Evolutionary conservation across 2,113 vertebrate genomes (phyloP).

Genomic region (Clarias gariepinus): DNA sequence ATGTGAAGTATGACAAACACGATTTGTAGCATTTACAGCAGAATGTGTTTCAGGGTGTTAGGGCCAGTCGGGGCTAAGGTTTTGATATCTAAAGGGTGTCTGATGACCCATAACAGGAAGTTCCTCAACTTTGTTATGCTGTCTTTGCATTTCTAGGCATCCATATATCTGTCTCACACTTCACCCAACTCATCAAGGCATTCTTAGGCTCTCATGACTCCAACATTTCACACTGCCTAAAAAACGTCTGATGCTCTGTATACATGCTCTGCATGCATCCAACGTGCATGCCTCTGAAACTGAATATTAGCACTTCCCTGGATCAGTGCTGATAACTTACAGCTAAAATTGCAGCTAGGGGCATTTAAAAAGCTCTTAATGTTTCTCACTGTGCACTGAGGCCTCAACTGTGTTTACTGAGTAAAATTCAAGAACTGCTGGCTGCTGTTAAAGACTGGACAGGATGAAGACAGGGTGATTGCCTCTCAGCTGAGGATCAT

Average conservation of each 20-base stretch:
- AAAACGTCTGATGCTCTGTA: slow-evolving; percentile 2
- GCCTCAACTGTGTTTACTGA: slow-evolving; percentile 41
- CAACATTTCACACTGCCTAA: slow-evolving; percentile 27
- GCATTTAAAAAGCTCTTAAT: slow-evolving; percentile 27
- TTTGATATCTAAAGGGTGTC: not conserved
- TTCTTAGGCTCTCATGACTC: slow-evolving; percentile 20
- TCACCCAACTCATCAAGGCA: slow-evolving; percentile 53
- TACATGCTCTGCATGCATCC: slow-evolving; percentile 6
- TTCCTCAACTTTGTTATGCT: slow-evolving; percentile 54
- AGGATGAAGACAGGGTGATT: slow-evolving; percentile 59
- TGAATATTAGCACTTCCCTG: slow-evolving; percentile 16
- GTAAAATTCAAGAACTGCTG: slow-evolving; percentile 38
- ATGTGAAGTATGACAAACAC: not conserved
- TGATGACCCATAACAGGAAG: slow-evolving; percentile 55
- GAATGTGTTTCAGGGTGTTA: not conserved
- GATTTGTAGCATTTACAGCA: not conserved
- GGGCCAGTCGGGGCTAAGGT: not conserved
- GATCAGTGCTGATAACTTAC: slow-evolving; percentile 23
- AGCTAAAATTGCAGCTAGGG: slow-evolving; percentile 26
- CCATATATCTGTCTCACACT: slow-evolving; percentile 45
- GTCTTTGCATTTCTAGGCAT: slow-evolving; percentile 58
- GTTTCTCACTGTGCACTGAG: slow-evolving; percentile 33
- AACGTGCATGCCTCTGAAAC: slow-evolving; percentile 23
- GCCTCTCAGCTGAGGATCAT: slow-evolving; percentile 54
- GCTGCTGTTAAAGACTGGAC: slow-evolving; percentile 52